These are phyloP conservation scores for Cyclargus thomasi DNA, from an alignment of 1,140 invertebrate species.

Conservation along the genomic window DNA sequence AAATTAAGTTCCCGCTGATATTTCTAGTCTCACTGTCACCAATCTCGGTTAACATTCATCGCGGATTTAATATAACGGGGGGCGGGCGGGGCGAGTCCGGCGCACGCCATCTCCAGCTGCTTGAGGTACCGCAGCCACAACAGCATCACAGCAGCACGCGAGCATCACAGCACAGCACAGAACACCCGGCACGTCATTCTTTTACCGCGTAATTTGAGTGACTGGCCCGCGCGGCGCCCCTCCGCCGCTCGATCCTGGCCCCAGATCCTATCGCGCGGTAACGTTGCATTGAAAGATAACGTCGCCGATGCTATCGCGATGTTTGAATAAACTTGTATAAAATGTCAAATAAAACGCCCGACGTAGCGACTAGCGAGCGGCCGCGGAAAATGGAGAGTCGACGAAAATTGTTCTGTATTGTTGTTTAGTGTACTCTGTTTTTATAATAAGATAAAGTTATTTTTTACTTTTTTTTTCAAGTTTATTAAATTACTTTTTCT, in stretches of 20 bases:
- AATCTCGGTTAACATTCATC: too few species aligned
- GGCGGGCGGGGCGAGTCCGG: slow-evolving; percentile 50
- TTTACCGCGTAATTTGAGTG: slow-evolving; percentile 69
- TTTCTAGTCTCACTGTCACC: too few species aligned
- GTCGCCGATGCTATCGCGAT: slow-evolving; percentile 69
- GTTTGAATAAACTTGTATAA: slow-evolving; percentile 76
- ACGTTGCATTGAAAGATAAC: slow-evolving; percentile 75
- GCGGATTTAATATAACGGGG: too few species aligned
- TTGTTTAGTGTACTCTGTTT: too few species aligned
- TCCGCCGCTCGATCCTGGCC: slow-evolving; percentile 57
- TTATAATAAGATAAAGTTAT: too few species aligned
- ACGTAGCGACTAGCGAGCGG: slow-evolving; percentile 40
- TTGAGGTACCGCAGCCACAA: slow-evolving; percentile 69
- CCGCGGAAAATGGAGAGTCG: not conserved
- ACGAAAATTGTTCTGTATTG: not conserved
- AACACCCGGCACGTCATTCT: slow-evolving; percentile 61
- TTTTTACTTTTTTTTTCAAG: too few species aligned
- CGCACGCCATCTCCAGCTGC: slow-evolving; percentile 65
- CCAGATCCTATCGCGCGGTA: slow-evolving; percentile 72
- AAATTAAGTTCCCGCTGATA: too few species aligned
- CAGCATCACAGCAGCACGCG: slow-evolving; percentile 60
- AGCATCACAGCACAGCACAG: slow-evolving; percentile 41
- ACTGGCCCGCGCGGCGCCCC: slow-evolving; percentile 60
- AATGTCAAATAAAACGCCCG: slow-evolving; percentile 72
- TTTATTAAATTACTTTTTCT: too few species aligned